These are phyloP conservation scores for Heliconius nattereri DNA, from an alignment of 1,140 invertebrate genomes.

Conservation along the genomic window DNA sequence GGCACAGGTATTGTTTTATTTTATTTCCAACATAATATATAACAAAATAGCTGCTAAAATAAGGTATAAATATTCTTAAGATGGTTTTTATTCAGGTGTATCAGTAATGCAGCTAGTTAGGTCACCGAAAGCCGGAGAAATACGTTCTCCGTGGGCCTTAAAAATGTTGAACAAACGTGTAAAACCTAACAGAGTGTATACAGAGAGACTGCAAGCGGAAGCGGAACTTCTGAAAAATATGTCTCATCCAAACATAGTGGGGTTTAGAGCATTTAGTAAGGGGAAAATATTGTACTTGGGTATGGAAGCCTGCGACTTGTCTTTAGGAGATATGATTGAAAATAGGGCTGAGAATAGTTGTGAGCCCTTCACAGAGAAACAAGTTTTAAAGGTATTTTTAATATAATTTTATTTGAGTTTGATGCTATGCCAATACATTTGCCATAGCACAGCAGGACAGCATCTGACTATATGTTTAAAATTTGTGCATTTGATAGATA, in stretches of 20 bases:
- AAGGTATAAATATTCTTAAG: background rate
- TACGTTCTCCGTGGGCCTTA: slow-evolving; percentile 90
- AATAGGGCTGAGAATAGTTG: slow-evolving; percentile 82
- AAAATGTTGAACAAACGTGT: slow-evolving; percentile 85
- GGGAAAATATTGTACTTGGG: slow-evolving; percentile 84
- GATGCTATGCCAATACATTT: too few species aligned
- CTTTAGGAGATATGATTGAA: slow-evolving; percentile 88
- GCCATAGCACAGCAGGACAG: too few species aligned
- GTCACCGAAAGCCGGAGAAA: slow-evolving; percentile 84
- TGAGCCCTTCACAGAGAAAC: slow-evolving; percentile 83
- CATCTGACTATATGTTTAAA: too few species aligned
- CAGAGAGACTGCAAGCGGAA: slow-evolving; percentile 85
- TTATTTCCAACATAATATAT: background rate
- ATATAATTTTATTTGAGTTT: background rate
- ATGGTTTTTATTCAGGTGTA: slow-evolving; percentile 82
- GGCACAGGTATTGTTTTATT: slow-evolving; percentile 84
- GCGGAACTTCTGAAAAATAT: slow-evolving; percentile 86
- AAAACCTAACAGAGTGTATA: slow-evolving; percentile 70
- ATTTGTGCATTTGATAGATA: too few species aligned
- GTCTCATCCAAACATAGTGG: slow-evolving; percentile 92
- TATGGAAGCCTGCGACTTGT: slow-evolving; percentile 86
- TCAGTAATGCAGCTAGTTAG: slow-evolving; percentile 88
- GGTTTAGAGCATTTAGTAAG: slow-evolving; percentile 87
- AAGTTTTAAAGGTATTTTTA: slow-evolving; percentile 84
- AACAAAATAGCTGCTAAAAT: background rate